A percentile compares a stretch with the other conserved stretches of the same genome.
These are phyloP conservation scores for Epizoanthus ramosus DNA, from an alignment of 92 coral and sea anemone genomes.

Conservation along the genomic window DNA sequence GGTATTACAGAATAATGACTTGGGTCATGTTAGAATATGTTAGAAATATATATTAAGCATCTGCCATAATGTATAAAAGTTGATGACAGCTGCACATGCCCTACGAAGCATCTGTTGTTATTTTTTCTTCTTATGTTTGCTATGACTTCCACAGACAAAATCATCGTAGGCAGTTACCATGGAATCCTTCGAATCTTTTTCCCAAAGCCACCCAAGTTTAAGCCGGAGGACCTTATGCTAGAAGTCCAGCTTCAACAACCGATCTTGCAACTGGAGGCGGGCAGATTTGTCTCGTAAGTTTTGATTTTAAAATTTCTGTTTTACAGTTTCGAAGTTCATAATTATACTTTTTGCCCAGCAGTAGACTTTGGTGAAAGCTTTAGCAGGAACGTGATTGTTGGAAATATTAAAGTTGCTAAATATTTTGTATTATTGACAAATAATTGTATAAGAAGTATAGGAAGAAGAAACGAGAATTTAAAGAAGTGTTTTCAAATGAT, in stretches of 20 bases:
- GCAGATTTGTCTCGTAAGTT: conserved; percentile 93
- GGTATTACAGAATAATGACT: too few relatives aligned
- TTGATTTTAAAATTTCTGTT: neutral
- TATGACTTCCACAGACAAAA: conserved; percentile 70
- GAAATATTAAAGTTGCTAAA: neutral
- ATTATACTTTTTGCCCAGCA: neutral
- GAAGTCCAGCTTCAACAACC: conserved; percentile 96
- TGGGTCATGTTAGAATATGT: too few relatives aligned
- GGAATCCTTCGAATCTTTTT: conserved; percentile 90
- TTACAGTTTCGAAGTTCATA: neutral
- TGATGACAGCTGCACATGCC: conserved; percentile 8
- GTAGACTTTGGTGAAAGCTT: too few relatives aligned
- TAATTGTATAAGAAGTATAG: neutral
- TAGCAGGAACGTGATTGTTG: too few relatives aligned
- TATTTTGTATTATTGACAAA: neutral
- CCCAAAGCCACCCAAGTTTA: conserved; percentile 87
- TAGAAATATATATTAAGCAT: neutral
- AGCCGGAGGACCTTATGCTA: conserved; percentile 96
- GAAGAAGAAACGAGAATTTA: too few relatives aligned
- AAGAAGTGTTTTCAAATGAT: too few relatives aligned
- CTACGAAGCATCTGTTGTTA: neutral
- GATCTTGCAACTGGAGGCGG: conserved; percentile 93
- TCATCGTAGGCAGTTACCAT: conserved; percentile 95
- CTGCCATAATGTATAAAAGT: neutral
- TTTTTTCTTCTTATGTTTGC: neutral